A percentile compares a stretch with the other conserved stretches of the same genome.
These are phyloP conservation scores for Drosophila albomicans DNA, from an alignment of 1,140 invertebrate genomes.

Conservation along the genomic window DNA sequence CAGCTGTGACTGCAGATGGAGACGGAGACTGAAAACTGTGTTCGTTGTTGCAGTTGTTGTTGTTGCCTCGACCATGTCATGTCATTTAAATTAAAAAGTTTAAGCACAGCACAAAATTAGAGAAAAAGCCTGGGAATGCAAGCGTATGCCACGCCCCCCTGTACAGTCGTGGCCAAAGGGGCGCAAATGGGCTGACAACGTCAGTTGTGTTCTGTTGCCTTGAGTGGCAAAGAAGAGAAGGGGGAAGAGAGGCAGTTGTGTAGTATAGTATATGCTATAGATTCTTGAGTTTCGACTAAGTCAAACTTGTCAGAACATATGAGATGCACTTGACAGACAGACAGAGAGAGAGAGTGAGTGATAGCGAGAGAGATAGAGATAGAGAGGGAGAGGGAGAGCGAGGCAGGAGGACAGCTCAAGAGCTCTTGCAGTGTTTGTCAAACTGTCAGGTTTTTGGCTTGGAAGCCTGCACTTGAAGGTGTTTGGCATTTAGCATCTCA, in stretches of 20 bases:
- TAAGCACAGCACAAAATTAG: slow-evolving; percentile 59
- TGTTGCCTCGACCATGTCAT: slow-evolving; percentile 44
- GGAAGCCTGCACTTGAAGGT: slow-evolving; percentile 51
- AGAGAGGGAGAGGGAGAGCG: slow-evolving; percentile 5
- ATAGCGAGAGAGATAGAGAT: slow-evolving; percentile 8
- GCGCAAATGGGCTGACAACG: slow-evolving; percentile 30
- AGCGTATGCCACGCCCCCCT: slow-evolving; percentile 54
- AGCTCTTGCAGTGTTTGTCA: slow-evolving; percentile 64
- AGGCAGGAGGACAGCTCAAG: slow-evolving; percentile 19
- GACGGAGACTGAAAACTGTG: not conserved
- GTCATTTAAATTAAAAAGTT: slow-evolving; percentile 83
- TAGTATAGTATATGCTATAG: slow-evolving; percentile 48
- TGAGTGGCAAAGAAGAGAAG: not conserved
- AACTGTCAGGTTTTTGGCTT: slow-evolving; percentile 59
- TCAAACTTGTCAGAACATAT: slow-evolving; percentile 60
- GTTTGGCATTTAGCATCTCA: slow-evolving; percentile 71
- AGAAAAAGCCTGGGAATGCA: slow-evolving; percentile 33
- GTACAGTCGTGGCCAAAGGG: not conserved
- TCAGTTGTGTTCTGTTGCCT: slow-evolving; percentile 40
- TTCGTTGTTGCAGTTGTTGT: not conserved
- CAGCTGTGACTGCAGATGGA: slow-evolving; percentile 7
- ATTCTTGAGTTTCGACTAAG: slow-evolving; percentile 73
- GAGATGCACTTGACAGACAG: slow-evolving; percentile 60
- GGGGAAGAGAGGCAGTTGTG: not conserved
- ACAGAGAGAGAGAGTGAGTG: not conserved